Percentiles rank a stretch among this genome's conserved stretches.
Conservation (phyloP, 2,888 invertebrate species). For the Eutolmus rufibarbis region DNA sequence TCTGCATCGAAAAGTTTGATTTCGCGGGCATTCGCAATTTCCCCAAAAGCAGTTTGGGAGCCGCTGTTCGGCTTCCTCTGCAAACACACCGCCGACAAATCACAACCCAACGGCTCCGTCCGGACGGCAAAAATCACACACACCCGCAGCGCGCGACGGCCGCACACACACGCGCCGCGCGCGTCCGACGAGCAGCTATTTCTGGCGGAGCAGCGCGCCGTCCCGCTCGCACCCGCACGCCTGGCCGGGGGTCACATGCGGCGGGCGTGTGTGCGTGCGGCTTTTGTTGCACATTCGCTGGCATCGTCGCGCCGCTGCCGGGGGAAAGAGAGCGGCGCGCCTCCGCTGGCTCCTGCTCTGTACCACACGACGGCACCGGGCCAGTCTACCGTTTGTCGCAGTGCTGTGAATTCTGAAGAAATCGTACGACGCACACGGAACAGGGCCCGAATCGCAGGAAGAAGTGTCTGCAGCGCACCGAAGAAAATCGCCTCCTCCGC, state of each 20-base stretch:
- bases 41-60: not conserved
- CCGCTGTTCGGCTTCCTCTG: not conserved
- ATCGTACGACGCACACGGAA: conserved; percentile 35
- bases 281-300: not conserved
- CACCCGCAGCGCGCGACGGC: not conserved
- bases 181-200: not conserved
- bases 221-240: not conserved
- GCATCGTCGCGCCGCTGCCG: not conserved
- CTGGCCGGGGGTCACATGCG: not conserved
- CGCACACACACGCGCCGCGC: not conserved
- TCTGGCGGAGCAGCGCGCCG: not conserved
- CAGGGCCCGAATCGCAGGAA: not conserved
- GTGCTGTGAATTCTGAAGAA: conserved; percentile 46
- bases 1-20: no score
- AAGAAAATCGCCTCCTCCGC: not conserved
- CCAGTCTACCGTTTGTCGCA: conserved; percentile 51
- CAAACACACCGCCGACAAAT: not conserved
- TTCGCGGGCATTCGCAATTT: not conserved
- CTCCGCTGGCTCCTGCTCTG: conserved; percentile 46
- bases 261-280: not conserved
- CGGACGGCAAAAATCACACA: not conserved
- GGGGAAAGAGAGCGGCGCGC: not conserved
- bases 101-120: not conserved
- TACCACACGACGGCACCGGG: conserved; percentile 38
- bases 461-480: conserved; percentile 2